phyloP scores from a whole-genome alignment of 2,113 vertebrate species.

The Vimba vimba region DNA sequence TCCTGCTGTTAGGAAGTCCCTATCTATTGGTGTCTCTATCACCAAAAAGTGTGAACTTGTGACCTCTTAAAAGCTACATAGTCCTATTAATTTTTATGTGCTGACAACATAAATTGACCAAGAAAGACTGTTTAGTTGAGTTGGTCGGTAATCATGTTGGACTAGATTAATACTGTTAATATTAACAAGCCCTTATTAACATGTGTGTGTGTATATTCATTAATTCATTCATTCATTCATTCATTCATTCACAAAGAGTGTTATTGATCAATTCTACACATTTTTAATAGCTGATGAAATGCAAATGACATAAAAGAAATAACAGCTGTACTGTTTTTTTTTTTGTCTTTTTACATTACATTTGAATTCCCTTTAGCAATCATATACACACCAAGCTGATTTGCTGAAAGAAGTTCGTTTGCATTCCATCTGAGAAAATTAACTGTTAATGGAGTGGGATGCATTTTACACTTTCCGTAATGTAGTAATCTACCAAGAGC shows the following conservation, averaged over 20 bases:
- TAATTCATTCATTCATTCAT: too few species aligned
- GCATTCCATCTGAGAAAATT: background rate
- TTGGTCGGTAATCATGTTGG: background rate
- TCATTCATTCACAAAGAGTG: too few species aligned
- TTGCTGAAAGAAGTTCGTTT: too few species aligned
- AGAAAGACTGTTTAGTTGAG: background rate
- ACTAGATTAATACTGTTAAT: background rate
- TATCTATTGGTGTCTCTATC: background rate
- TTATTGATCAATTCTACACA: background rate
- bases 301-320: background rate
- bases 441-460: background rate
- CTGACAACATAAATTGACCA: background rate
- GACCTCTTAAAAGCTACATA: background rate
- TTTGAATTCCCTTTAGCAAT: background rate
- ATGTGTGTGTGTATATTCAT: accelerated
- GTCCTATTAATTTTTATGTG: background rate
- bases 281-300: background rate
- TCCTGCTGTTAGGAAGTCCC: background rate
- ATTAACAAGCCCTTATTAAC: background rate
- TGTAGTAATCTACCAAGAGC: background rate
- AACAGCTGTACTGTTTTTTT: background rate
- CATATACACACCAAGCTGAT: background rate
- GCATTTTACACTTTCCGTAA: background rate
- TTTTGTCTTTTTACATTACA: background rate
- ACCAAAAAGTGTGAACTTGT: background rate